Conservation (phyloP, 2,113 vertebrate species). For the Malurus elegans region DNA sequence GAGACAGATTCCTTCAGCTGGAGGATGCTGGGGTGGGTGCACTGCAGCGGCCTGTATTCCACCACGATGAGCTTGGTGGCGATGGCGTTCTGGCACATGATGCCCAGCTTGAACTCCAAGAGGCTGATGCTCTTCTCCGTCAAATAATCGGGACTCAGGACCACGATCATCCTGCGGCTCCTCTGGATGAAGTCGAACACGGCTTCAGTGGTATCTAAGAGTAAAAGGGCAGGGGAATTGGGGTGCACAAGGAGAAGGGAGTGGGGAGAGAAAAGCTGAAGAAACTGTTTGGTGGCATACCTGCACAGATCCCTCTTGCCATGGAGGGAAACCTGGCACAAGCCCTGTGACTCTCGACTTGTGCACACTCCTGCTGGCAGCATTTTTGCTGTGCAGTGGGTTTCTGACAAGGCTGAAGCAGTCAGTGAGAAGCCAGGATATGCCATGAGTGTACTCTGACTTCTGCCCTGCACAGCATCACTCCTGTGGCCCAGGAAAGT, state of each 20-base stretch:
- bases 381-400: not conserved
- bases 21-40: slow-evolving; percentile 74
- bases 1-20: slow-evolving; percentile 81
- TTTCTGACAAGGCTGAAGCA: not conserved
- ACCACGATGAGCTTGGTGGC: slow-evolving; percentile 80
- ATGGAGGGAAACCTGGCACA: not conserved
- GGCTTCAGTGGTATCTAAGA: slow-evolving; percentile 82
- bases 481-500: not conserved
- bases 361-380: not conserved
- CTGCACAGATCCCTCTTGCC: not conserved
- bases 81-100: slow-evolving; percentile 82
- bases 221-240: slow-evolving; percentile 16
- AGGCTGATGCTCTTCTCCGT: slow-evolving; percentile 88
- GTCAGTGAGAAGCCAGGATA: not conserved
- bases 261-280: not conserved
- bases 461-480: not conserved
- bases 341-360: not conserved
- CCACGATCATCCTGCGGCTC: slow-evolving; percentile 86
- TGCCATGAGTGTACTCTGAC: not conserved
- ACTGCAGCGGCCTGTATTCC: slow-evolving; percentile 77
- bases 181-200: slow-evolving; percentile 86
- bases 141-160: slow-evolving; percentile 84
- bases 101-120: slow-evolving; percentile 87
- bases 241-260: not conserved
- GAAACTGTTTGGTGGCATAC: not conserved